phyloP scores from a whole-genome alignment of 2,888 invertebrate genomes.

The Azorinus chamasolen region DNA sequence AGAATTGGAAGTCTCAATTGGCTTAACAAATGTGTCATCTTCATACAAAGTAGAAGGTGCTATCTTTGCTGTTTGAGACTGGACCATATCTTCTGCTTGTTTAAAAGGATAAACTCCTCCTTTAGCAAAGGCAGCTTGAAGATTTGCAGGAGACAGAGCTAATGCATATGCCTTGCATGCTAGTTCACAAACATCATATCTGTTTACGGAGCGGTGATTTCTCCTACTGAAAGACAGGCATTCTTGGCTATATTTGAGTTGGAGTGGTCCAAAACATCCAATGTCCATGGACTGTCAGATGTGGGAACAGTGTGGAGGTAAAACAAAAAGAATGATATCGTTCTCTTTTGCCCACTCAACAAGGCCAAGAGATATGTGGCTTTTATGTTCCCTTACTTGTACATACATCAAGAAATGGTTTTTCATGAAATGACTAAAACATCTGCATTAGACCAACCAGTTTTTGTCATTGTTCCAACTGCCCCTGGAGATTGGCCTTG shows the following conservation, averaged over 20 bases:
- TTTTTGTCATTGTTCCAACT: constrained; percentile 1
- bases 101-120: too few species aligned
- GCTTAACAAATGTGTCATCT: too few species aligned
- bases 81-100: too few species aligned
- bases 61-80: too few species aligned
- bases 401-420: constrained; percentile 30
- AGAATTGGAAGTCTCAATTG: too few species aligned
- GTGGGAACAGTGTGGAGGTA: constrained; percentile 26
- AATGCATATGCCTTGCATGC: constrained; percentile 26
- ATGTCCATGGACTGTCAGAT: constrained; percentile 31
- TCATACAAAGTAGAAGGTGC: too few species aligned
- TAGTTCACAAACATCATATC: constrained; percentile 18
- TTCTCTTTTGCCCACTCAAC: constrained; percentile 32
- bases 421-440: constrained; percentile 27
- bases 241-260: constrained; percentile 14
- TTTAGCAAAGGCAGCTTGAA: constrained; percentile 26
- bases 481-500: constrained; percentile 18
- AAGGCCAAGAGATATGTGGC: constrained; percentile 11
- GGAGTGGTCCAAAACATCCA: constrained; percentile 36
- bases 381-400: constrained; percentile 8
- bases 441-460: constrained; percentile 38
- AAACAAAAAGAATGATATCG: constrained; percentile 30
- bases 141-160: constrained; percentile 17
- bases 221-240: constrained; percentile 15
- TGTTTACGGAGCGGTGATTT: constrained; percentile 10